Evolutionary conservation across 92 coral and sea anemone genomes (phyloP).

Genomic region (Heliopora coerulea): DNA sequence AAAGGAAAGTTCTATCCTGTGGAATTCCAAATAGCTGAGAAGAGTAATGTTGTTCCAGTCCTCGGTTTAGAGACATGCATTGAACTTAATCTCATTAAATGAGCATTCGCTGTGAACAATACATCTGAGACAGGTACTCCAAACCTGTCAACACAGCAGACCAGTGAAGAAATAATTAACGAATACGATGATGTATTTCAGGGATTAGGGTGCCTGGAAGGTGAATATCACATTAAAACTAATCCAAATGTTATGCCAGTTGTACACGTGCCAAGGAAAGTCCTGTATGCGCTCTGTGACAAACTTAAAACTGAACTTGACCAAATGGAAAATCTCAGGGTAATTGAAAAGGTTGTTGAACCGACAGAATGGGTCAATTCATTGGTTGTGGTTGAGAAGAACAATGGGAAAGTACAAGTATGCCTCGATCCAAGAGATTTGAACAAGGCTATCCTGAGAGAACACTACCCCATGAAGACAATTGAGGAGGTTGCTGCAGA

Average conservation of each 20-base stretch:
- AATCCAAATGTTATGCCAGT: no score
- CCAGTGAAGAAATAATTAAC: no score
- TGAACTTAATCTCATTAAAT: constrained; percentile 45
- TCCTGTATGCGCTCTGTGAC: no score
- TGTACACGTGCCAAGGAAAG: no score
- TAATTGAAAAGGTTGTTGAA: constrained; percentile 32
- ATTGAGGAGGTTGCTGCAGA: constrained; percentile 36
- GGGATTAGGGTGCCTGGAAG: no score
- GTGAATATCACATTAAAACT: constrained; percentile 39
- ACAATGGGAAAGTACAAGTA: constrained; percentile 34
- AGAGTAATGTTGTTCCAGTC: constrained; percentile 41
- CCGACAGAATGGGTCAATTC: constrained; percentile 46
- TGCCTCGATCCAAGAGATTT: constrained; percentile 39
- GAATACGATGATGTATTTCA: constrained; percentile 6
- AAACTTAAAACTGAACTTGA: constrained; percentile 33
- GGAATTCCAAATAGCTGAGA: constrained; percentile 50
- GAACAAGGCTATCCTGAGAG: constrained; percentile 23
- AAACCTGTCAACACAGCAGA: no score
- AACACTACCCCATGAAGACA: constrained; percentile 42
- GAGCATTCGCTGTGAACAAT: no score
- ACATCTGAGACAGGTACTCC: no score
- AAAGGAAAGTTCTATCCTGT: constrained; percentile 44
- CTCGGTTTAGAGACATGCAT: constrained; percentile 46
- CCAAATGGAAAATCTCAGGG: not conserved
- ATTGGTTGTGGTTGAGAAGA: constrained; percentile 29